A percentile compares a stretch with the other conserved stretches of the same genome.
Conservation (phyloP, 92 coral and sea anemone genomes). For the Palythoa grandiflora region DNA sequence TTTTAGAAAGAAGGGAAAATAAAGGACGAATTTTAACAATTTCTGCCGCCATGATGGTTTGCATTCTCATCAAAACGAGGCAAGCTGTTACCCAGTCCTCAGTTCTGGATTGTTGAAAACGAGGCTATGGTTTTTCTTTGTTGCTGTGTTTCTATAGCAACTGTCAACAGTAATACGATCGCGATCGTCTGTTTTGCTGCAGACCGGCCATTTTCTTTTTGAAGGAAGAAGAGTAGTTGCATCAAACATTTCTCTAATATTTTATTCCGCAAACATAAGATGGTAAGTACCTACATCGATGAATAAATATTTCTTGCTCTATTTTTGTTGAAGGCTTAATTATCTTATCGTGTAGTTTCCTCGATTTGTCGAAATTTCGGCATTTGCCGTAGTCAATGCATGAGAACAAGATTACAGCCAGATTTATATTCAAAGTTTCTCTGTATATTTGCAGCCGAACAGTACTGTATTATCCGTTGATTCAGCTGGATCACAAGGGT, state of each 20-base stretch:
- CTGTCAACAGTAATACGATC: slow-evolving; percentile 4
- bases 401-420: not conserved
- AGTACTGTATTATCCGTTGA: slow-evolving; percentile 92
- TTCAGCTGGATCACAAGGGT: slow-evolving; percentile 90
- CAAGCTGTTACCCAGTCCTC: slow-evolving; percentile 15
- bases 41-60: slow-evolving; percentile 50
- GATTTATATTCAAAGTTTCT: not conserved
- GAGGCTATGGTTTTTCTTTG: slow-evolving; percentile 31
- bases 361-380: not conserved
- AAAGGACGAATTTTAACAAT: not conserved
- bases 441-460: slow-evolving; percentile 74
- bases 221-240: not conserved
- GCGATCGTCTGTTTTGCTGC: not conserved
- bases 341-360: not conserved
- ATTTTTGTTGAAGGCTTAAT: not conserved
- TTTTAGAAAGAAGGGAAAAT: not conserved
- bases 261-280: not conserved
- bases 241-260: not conserved
- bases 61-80: slow-evolving; percentile 20
- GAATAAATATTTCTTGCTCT: not conserved
- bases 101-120: not conserved
- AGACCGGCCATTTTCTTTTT: slow-evolving; percentile 43
- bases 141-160: slow-evolving; percentile 35
- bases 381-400: not conserved
- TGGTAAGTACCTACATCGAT: slow-evolving; percentile 8